These are phyloP conservation scores for Microtus ochrogaster DNA, from an alignment of 2,113 vertebrate species.

Conservation along the genomic window DNA sequence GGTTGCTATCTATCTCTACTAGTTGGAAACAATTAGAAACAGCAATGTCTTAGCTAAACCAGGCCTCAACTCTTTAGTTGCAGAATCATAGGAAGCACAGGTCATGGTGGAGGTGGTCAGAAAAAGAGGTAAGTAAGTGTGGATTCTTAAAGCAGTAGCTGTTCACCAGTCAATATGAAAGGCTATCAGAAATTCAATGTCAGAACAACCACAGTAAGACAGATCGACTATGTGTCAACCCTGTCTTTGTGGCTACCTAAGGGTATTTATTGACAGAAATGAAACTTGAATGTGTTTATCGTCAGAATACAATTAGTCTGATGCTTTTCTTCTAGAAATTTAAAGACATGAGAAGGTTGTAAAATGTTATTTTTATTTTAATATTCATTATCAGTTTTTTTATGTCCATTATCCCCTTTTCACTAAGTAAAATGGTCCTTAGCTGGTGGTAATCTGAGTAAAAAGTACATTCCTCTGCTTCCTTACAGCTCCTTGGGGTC, in stretches of 20 bases:
- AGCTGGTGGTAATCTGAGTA: background rate
- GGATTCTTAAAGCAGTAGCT: background rate
- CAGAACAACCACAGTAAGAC: background rate
- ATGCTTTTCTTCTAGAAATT: constrained; percentile 2
- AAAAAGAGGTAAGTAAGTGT: background rate
- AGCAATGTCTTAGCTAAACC: background rate
- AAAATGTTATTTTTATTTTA: background rate
- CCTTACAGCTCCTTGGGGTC: background rate
- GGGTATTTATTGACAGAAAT: background rate
- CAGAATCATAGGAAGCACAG: background rate
- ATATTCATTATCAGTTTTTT: background rate
- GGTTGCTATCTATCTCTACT: background rate
- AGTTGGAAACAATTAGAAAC: background rate
- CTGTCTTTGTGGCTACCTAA: background rate
- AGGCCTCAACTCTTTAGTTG: background rate
- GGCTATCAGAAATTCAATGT: constrained; percentile 16
- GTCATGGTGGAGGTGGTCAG: background rate
- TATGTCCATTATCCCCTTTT: background rate
- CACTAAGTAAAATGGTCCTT: constrained; percentile 29
- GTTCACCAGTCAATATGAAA: background rate
- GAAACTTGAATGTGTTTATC: background rate
- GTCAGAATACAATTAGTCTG: background rate
- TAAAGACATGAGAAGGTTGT: background rate
- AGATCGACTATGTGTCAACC: background rate
- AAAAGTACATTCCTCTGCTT: background rate